Evolutionary conservation across 2,888 invertebrate species (phyloP).

Genomic region (Apotomis capreana): DNA sequence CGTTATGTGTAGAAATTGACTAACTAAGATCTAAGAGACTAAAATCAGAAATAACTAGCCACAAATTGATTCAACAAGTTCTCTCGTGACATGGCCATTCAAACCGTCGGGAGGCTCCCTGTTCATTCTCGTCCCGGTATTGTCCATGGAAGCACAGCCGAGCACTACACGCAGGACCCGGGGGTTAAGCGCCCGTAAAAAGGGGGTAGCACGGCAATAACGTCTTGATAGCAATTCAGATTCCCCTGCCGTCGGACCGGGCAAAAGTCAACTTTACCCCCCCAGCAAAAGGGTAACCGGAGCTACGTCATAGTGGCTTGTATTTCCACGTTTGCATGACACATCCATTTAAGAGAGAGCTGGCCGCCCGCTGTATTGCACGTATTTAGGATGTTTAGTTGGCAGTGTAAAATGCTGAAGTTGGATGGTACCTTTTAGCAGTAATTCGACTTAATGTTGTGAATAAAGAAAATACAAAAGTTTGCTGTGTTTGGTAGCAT

Average conservation of each 20-base stretch:
- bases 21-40: too few relatives aligned
- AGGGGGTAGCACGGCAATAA: constrained; percentile 73
- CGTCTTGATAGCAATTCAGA: constrained; percentile 69
- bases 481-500: not conserved
- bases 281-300: not conserved
- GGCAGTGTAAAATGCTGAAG: constrained; percentile 23
- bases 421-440: not conserved
- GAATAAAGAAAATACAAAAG: not conserved
- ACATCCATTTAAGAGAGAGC: constrained; percentile 66
- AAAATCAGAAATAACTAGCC: too few relatives aligned
- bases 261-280: constrained; percentile 48
- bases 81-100: too few relatives aligned
- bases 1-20: too few relatives aligned
- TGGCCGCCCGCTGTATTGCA: constrained; percentile 54
- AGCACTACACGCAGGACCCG: constrained; percentile 57
- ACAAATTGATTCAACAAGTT: too few relatives aligned
- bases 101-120: too few relatives aligned
- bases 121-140: constrained; percentile 43
- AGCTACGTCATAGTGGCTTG: constrained; percentile 41
- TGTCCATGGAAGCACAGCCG: constrained; percentile 52
- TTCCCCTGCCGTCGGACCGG: constrained; percentile 51
- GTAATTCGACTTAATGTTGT: constrained; percentile 2
- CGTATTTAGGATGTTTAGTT: constrained; percentile 39
- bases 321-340: constrained; percentile 62
- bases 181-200: constrained; percentile 81